Conservation (phyloP, 2,888 invertebrate genomes). For the Drosophila pseudotalamancana region DNA sequence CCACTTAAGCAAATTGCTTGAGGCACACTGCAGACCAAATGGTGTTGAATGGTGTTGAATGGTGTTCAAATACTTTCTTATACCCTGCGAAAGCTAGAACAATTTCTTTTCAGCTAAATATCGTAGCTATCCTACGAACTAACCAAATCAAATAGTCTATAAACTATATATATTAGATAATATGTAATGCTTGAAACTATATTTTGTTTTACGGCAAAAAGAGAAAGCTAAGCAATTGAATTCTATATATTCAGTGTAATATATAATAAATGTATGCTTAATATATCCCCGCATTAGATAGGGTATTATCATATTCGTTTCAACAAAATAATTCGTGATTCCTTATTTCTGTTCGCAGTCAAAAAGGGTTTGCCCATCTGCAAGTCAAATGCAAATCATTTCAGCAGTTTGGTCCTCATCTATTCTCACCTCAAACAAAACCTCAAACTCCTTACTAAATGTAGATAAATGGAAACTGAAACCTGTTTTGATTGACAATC, state of each 20-base stretch:
- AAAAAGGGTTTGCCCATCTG: conserved; percentile 47
- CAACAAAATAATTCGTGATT: too few species aligned
- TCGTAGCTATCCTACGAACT: too few species aligned
- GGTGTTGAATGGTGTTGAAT: neutral
- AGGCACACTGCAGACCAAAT: neutral
- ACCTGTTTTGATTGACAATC: conserved; percentile 45
- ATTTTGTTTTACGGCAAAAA: too few species aligned
- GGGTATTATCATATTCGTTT: neutral
- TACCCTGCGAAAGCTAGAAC: neutral
- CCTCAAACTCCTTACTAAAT: neutral
- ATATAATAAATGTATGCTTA: too few species aligned
- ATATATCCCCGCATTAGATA: too few species aligned
- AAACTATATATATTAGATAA: too few species aligned
- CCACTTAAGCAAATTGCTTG: conserved; percentile 66
- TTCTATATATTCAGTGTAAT: too few species aligned
- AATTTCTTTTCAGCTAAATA: neutral
- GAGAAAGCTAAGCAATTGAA: too few species aligned
- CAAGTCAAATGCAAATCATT: conserved; percentile 48
- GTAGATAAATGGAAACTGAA: conserved; percentile 1
- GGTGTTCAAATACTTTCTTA: neutral
- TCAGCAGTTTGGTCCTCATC: conserved; percentile 10
- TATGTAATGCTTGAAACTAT: too few species aligned
- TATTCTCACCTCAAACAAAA: neutral
- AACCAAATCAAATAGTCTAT: too few species aligned
- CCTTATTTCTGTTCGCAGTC: too few species aligned